Percentiles rank a stretch among this genome's conserved stretches.
phyloP scores from a whole-genome alignment of 2,888 invertebrate species.

The Spodoptera picta region DNA sequence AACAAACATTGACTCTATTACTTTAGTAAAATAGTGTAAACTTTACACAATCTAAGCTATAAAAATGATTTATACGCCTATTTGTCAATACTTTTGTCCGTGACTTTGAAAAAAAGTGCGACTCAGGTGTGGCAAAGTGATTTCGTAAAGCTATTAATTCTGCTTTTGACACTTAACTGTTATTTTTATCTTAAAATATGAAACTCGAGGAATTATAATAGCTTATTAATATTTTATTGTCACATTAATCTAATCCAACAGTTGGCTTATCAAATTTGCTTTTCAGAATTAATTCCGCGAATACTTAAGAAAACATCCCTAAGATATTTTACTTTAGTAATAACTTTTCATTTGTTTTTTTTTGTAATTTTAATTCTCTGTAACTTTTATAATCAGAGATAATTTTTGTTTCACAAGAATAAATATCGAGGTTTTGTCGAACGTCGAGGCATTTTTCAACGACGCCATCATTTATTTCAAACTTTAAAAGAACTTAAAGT shows the following conservation, averaged over 20 bases:
- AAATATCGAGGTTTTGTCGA: no score
- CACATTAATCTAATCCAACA: conserved; percentile 39
- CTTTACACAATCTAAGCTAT: conserved; percentile 43
- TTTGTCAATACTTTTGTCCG: conserved; percentile 45
- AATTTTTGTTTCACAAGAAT: no score
- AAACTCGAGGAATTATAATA: conserved; percentile 34
- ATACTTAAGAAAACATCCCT: conserved; percentile 10
- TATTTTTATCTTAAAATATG: conserved; percentile 38
- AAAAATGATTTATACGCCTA: conserved; percentile 53
- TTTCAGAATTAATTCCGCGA: conserved; percentile 26
- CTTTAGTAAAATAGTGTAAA: conserved; percentile 35
- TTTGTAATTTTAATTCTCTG: no score
- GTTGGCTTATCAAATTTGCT: conserved; percentile 34
- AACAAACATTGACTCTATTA: conserved; percentile 35
- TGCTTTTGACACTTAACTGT: conserved; percentile 42
- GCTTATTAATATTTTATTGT: conserved; percentile 41
- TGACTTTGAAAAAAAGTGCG: conserved; percentile 44
- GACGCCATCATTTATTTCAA: neutral
- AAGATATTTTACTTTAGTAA: conserved; percentile 3
- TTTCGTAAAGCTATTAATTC: conserved; percentile 47
- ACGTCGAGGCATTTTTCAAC: no score
- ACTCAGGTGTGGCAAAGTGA: conserved; percentile 54
- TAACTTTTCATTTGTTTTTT: no score
- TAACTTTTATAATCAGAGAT: no score
- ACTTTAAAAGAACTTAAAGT: conserved; percentile 1